Evolutionary conservation across 2,888 invertebrate species (phyloP).

Genomic region (Adelognathus sp.): DNA sequence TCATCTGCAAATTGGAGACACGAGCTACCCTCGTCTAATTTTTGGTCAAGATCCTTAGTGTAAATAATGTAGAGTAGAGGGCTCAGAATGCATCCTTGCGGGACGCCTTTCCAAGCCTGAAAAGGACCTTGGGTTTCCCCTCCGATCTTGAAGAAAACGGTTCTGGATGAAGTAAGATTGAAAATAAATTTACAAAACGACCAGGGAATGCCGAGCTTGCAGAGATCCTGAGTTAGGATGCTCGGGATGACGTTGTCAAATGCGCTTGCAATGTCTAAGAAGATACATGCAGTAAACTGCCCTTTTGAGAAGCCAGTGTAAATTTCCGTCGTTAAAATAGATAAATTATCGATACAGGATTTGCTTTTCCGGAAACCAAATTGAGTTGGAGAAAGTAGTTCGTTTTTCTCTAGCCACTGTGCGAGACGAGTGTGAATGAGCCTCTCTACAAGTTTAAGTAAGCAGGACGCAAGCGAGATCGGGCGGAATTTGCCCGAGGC

Average conservation of each 20-base stretch:
- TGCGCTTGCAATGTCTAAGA: conserved; percentile 13
- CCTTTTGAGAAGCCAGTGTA: neutral
- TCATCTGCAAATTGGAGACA: neutral
- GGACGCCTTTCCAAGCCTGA: neutral
- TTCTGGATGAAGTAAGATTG: neutral
- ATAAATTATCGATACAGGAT: conserved; percentile 26
- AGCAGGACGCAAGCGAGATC: conserved; percentile 30
- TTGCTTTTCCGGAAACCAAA: conserved; percentile 19
- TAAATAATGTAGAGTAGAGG: neutral
- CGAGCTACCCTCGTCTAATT: neutral
- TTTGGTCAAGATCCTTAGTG: neutral
- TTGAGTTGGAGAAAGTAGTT: neutral
- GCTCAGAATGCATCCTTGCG: neutral
- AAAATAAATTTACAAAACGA: neutral
- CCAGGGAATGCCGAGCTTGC: neutral
- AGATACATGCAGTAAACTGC: neutral
- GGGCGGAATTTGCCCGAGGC: conserved; percentile 8
- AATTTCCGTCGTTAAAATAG: neutral
- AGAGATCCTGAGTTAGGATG: neutral
- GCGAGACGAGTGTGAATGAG: conserved; percentile 1
- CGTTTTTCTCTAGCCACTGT: conserved; percentile 18
- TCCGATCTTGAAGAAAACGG: neutral
- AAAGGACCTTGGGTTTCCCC: neutral
- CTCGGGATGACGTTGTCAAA: conserved; percentile 24
- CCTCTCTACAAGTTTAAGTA: conserved; percentile 22